Evolutionary conservation across 2,888 invertebrate genomes (phyloP).

Genomic region (Polydrusus cervinus): DNA sequence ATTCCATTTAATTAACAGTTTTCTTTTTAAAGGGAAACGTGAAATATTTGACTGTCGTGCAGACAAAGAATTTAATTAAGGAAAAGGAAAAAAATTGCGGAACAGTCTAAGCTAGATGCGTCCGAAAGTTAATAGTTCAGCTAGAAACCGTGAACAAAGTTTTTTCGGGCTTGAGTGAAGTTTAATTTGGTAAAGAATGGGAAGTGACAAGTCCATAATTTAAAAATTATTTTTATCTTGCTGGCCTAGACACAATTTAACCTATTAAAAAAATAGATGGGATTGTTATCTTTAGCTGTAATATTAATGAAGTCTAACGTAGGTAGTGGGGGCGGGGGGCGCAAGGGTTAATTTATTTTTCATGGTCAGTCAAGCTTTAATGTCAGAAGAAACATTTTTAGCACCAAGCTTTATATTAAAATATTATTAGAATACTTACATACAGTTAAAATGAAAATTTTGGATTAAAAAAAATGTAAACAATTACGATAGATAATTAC

Average conservation of each 20-base stretch:
- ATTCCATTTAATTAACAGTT: constrained; percentile 32
- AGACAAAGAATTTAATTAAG: constrained; percentile 41
- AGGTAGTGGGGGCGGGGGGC: too few relatives aligned
- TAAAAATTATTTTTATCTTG: constrained; percentile 16
- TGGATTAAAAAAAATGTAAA: too few relatives aligned
- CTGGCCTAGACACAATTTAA: constrained; percentile 1
- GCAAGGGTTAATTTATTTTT: too few relatives aligned
- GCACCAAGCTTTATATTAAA: too few relatives aligned
- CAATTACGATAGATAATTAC: too few relatives aligned
- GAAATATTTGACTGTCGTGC: constrained; percentile 30
- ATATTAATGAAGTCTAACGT: too few relatives aligned
- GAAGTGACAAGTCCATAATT: constrained; percentile 16
- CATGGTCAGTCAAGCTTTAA: too few relatives aligned
- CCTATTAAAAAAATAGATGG: constrained; percentile 1
- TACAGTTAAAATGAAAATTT: too few relatives aligned
- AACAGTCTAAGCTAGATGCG: constrained; percentile 13
- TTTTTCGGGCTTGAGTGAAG: constrained; percentile 20
- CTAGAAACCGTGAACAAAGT: constrained; percentile 23
- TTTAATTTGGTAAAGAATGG: constrained; percentile 24
- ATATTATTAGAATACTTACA: too few relatives aligned
- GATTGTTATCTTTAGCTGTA: not conserved
- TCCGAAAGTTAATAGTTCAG: constrained; percentile 27
- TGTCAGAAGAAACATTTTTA: too few relatives aligned
- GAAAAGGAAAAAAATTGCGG: constrained; percentile 27
- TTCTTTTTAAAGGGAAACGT: constrained; percentile 24